phyloP scores from a whole-genome alignment of 2,888 invertebrate species.

The Meghimatium bilineatum region DNA sequence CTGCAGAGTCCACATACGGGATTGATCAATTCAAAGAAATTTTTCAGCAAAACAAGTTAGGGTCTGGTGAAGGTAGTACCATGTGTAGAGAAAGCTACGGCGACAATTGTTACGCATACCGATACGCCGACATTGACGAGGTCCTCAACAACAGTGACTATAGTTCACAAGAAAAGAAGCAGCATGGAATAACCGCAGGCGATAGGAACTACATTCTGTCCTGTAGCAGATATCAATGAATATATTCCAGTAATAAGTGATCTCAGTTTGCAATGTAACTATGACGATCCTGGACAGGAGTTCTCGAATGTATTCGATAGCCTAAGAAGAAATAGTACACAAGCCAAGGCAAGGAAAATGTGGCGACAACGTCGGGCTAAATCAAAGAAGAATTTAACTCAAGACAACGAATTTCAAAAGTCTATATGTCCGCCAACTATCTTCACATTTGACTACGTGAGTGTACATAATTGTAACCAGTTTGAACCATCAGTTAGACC shows the following conservation, averaged over 20 bases:
- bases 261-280: background rate
- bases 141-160: constrained; percentile 2
- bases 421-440: background rate
- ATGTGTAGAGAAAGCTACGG: background rate
- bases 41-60: background rate
- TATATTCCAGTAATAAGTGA: background rate
- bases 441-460: constrained; percentile 20
- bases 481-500: constrained; percentile 9
- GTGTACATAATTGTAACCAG: background rate
- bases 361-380: constrained; percentile 37
- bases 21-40: background rate
- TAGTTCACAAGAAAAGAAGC: background rate
- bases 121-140: constrained; percentile 42
- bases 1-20: background rate
- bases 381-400: background rate
- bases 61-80: background rate
- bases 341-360: constrained; percentile 38
- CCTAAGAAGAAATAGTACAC: constrained; percentile 38
- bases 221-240: background rate
- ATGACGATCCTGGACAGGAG: constrained; percentile 1
- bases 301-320: constrained; percentile 44
- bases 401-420: background rate
- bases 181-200: background rate
- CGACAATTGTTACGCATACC: constrained; percentile 34
- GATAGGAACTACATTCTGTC: background rate